Evolutionary conservation across 2,797 vertebrate genomes (phyloP).

Genomic region (Pristis pectinata): DNA sequence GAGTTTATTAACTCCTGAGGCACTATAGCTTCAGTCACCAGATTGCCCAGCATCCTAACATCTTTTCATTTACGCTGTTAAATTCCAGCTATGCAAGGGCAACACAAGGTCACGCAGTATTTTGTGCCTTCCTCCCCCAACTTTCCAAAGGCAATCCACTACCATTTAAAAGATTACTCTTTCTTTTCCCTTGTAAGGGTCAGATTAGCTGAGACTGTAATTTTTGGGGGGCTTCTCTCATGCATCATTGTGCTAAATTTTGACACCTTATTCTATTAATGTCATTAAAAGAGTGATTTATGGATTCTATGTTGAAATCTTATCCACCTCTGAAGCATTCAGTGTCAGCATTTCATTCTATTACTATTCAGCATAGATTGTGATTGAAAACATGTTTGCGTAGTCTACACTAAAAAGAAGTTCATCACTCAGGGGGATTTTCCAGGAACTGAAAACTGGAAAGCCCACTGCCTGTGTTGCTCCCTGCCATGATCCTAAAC

Average conservation of each 20-base stretch:
- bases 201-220: not conserved
- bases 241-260: not conserved
- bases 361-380: not conserved
- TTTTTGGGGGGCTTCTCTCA: not conserved
- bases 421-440: constrained; percentile 24
- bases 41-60: constrained; percentile 1
- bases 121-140: not conserved
- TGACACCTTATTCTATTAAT: not conserved
- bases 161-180: constrained; percentile 6
- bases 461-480: not conserved
- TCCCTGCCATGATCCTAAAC: not conserved
- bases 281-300: not conserved
- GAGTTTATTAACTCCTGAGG: constrained; percentile 26
- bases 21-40: not conserved
- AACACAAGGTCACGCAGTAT: not conserved
- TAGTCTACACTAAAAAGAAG: constrained; percentile 20
- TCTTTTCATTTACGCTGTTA: constrained; percentile 7
- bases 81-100: not conserved
- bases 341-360: constrained; percentile 25
- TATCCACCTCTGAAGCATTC: constrained; percentile 17
- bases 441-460: constrained; percentile 4
- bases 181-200: not conserved
- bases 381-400: constrained; percentile 32
- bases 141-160: not conserved
- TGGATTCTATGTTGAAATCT: constrained; percentile 20